Evolutionary conservation across 2,113 vertebrate genomes (phyloP).

Genomic region (Dasyurus viverrinus): DNA sequence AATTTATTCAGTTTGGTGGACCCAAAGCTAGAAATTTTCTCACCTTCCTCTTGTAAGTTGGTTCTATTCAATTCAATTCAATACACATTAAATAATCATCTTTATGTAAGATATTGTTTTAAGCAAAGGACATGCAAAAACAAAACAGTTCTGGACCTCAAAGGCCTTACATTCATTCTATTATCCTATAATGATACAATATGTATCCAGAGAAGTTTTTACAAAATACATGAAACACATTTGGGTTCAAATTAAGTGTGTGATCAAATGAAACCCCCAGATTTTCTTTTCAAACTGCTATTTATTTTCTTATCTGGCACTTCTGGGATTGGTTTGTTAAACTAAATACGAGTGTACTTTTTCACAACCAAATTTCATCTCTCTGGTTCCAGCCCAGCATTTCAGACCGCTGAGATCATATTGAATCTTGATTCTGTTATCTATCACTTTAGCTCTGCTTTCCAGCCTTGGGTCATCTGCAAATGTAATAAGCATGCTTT

Average conservation of each 20-base stretch:
- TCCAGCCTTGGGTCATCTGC: conserved; percentile 21
- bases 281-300: neutral
- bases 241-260: neutral
- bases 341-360: neutral
- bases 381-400: conserved; percentile 28
- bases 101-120: neutral
- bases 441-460: conserved; percentile 49
- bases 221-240: neutral
- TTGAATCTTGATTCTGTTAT: conserved; percentile 52
- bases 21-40: neutral
- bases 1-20: neutral
- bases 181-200: neutral
- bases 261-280: neutral
- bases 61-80: neutral
- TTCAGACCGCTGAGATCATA: conserved; percentile 66
- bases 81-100: neutral
- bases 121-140: neutral
- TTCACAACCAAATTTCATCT: conserved; percentile 35
- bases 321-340: neutral
- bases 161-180: neutral
- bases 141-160: neutral
- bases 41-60: neutral
- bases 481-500: conserved; percentile 53
- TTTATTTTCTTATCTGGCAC: neutral
- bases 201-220: neutral